A percentile compares a stretch with the other conserved stretches of the same genome.
These are phyloP conservation scores for Limosa lapponica DNA, from an alignment of 2,797 vertebrate genomes.

Conservation along the genomic window DNA sequence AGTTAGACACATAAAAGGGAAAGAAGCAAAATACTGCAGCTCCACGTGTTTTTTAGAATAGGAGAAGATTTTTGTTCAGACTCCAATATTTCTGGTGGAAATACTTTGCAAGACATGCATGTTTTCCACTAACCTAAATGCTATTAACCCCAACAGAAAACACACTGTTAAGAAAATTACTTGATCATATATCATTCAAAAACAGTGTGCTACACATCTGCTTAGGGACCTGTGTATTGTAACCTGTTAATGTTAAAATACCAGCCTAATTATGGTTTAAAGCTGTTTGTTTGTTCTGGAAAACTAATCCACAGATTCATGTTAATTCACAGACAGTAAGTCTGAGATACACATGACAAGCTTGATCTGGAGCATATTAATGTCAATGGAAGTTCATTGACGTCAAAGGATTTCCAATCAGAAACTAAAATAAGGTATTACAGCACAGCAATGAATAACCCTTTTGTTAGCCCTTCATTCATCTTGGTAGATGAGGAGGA, in stretches of 20 bases:
- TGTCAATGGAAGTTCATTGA: constrained; percentile 34
- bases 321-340: constrained; percentile 9
- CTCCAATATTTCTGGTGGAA: constrained; percentile 74
- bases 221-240: neutral
- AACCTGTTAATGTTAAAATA: neutral
- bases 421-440: constrained; percentile 45
- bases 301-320: neutral
- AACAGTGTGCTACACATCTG: neutral
- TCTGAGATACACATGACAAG: constrained; percentile 19
- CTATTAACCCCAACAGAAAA: constrained; percentile 63
- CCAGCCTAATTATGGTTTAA: neutral
- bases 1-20: constrained; percentile 14
- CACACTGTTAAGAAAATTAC: constrained; percentile 48
- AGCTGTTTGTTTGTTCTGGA: constrained; percentile 24
- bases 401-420: constrained; percentile 29
- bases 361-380: neutral
- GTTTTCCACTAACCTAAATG: constrained; percentile 77
- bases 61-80: constrained; percentile 69
- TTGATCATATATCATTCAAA: constrained; percentile 25
- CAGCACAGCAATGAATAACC: neutral
- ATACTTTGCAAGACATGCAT: constrained; percentile 65
- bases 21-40: neutral
- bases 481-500: neutral
- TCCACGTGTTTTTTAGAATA: constrained; percentile 50
- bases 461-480: constrained; percentile 10